phyloP scores from a whole-genome alignment of 1,140 invertebrate species.

The Trichoplusia ni region DNA sequence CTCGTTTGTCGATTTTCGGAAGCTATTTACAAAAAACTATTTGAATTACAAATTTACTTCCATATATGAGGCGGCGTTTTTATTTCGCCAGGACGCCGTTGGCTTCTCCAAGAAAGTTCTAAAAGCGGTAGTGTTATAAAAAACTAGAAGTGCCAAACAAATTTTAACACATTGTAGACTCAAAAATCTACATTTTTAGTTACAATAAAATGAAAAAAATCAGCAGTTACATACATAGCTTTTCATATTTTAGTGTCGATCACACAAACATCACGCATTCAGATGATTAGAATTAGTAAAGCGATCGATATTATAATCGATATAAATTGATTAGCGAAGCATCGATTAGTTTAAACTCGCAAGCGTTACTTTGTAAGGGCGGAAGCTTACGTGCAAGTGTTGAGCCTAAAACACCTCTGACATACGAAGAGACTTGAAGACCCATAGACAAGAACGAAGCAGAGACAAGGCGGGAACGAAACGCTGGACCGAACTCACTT shows the following conservation, averaged over 20 bases:
- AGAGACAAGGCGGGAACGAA: conserved; percentile 14
- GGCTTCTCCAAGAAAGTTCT: too few species aligned
- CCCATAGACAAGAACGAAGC: conserved; percentile 22
- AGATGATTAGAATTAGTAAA: conserved; percentile 38
- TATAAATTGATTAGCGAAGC: conserved; percentile 9
- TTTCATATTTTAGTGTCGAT: conserved; percentile 43
- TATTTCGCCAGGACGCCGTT: not conserved
- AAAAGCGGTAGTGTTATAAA: too few species aligned
- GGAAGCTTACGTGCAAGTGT: conserved; percentile 16
- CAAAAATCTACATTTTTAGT: conserved; percentile 18
- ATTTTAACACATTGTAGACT: not conserved
- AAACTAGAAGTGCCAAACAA: too few species aligned
- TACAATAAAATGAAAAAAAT: conserved; percentile 28
- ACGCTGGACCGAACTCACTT: conserved; percentile 30
- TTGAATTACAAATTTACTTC: conserved; percentile 50
- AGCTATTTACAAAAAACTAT: conserved; percentile 41
- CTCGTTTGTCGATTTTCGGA: conserved; percentile 24
- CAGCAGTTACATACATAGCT: conserved; percentile 35
- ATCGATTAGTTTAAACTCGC: conserved; percentile 16
- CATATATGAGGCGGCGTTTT: not conserved
- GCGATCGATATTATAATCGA: conserved; percentile 15
- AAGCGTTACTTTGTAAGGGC: conserved; percentile 24
- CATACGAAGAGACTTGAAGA: conserved; percentile 31
- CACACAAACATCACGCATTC: conserved; percentile 70
- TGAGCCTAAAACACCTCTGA: conserved; percentile 28